Percentiles rank a stretch among this genome's conserved stretches.
These are phyloP conservation scores for Triplophysa siluroides DNA, from an alignment of 2,113 vertebrate genomes.

Conservation along the genomic window DNA sequence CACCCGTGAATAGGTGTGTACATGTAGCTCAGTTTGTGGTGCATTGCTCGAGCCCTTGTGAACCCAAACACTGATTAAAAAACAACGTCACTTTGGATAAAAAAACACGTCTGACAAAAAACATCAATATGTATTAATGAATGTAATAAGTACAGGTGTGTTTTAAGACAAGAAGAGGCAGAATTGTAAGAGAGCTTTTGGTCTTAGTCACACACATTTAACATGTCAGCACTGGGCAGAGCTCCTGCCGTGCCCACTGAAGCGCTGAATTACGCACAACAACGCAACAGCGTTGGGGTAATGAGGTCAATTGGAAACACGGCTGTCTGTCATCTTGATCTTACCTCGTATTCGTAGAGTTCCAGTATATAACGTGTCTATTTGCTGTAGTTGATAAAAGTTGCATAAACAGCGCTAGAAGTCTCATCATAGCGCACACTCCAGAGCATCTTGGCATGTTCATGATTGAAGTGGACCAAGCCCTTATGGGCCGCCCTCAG, in stretches of 20 bases:
- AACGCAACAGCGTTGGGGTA: not conserved
- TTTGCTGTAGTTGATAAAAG: constrained; percentile 64
- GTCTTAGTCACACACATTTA: not conserved
- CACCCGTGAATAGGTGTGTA: no score
- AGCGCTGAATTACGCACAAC: constrained; percentile 20
- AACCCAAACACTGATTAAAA: no score
- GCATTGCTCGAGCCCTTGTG: no score
- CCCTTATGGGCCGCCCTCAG: not conserved
- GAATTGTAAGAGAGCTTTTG: not conserved
- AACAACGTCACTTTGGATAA: no score
- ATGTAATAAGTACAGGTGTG: not conserved
- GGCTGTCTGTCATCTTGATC: constrained; percentile 17
- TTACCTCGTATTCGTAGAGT: constrained; percentile 76
- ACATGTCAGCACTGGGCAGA: not conserved
- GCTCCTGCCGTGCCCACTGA: not conserved
- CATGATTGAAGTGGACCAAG: constrained; percentile 59
- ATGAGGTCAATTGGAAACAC: not conserved
- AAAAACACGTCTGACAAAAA: no score
- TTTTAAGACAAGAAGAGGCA: constrained; percentile 23
- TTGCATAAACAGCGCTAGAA: constrained; percentile 65
- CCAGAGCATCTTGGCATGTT: constrained; percentile 58
- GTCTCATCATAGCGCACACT: constrained; percentile 56
- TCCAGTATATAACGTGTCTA: constrained; percentile 77
- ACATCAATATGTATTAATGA: no score
- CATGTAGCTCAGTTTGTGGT: no score